These are phyloP conservation scores for Sylvicola cinctus DNA, from an alignment of 2,888 invertebrate genomes.

Conservation along the genomic window DNA sequence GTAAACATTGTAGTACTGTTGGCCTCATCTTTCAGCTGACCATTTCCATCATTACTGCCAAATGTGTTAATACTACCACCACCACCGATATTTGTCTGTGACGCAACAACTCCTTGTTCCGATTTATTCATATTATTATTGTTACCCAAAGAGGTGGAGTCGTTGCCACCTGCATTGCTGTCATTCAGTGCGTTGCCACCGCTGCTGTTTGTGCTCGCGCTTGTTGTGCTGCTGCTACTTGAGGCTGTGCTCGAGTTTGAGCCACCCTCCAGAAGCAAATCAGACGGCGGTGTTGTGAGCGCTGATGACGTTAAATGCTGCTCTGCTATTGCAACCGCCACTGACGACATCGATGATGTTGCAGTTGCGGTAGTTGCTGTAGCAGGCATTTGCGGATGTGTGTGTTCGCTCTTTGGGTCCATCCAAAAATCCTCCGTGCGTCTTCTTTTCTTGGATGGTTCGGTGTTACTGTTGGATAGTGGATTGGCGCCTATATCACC, in stretches of 20 bases:
- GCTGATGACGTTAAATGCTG: too few species aligned
- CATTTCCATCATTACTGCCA: background rate
- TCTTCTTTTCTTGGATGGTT: slow-evolving; percentile 2
- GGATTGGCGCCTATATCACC: too few species aligned
- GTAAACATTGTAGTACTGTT: background rate
- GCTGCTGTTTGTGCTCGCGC: slow-evolving; percentile 9
- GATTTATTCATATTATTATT: slow-evolving; percentile 9
- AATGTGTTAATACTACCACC: slow-evolving; percentile 5
- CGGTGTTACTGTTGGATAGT: background rate
- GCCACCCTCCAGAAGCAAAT: too few species aligned
- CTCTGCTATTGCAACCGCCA: too few species aligned
- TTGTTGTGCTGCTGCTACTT: slow-evolving; percentile 9
- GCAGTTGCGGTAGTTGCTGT: too few species aligned
- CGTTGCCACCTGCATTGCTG: slow-evolving; percentile 11
- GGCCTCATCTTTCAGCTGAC: background rate
- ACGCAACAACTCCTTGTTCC: slow-evolving; percentile 29
- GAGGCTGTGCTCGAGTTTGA: too few species aligned
- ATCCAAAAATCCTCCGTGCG: slow-evolving; percentile 31
- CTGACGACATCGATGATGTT: too few species aligned
- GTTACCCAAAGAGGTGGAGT: slow-evolving; percentile 35
- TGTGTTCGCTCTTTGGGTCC: slow-evolving; percentile 30
- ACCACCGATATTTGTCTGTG: slow-evolving; percentile 25
- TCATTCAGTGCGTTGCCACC: slow-evolving; percentile 3
- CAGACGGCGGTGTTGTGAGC: too few species aligned
- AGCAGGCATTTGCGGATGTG: too few species aligned